Conservation (phyloP, 2,888 invertebrate genomes). For the Brenthis ino region DNA sequence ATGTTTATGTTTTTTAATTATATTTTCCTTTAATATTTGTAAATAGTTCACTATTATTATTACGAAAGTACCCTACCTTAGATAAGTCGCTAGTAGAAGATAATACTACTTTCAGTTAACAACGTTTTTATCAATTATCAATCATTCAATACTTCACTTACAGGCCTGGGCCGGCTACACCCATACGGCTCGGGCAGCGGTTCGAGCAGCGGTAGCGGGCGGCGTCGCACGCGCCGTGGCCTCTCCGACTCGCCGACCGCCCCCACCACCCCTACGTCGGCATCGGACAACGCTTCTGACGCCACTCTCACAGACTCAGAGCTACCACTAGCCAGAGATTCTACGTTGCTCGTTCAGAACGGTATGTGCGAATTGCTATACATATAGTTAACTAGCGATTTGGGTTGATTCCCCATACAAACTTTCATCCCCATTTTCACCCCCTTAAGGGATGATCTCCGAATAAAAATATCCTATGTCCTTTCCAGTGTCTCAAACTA, state of each 20-base stretch:
- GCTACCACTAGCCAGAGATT: constrained; percentile 90
- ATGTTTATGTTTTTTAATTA: too few relatives aligned
- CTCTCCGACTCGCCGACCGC: constrained; percentile 89
- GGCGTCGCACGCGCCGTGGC: constrained; percentile 82
- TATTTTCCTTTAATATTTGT: too few relatives aligned
- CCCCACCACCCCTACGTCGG: constrained; percentile 83
- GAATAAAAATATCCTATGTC: too few relatives aligned
- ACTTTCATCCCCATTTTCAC: too few relatives aligned
- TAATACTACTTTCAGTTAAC: neutral
- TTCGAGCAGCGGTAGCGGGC: constrained; percentile 84
- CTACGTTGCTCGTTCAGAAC: constrained; percentile 91
- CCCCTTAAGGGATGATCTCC: too few relatives aligned
- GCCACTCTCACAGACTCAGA: constrained; percentile 92
- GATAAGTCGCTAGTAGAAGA: neutral
- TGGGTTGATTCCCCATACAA: too few relatives aligned
- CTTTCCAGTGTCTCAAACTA: too few relatives aligned
- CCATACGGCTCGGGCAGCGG: constrained; percentile 92
- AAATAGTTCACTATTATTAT: too few relatives aligned
- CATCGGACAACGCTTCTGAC: constrained; percentile 92
- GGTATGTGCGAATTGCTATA: constrained; percentile 76
- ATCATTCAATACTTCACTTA: constrained; percentile 46
- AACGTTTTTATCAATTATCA: neutral
- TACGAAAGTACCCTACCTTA: too few relatives aligned
- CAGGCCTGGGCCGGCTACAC: constrained; percentile 90
- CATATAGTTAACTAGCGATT: too few relatives aligned